Base-by-base conservation (phyloP, 2,888 invertebrate species). In the Tipula vernalis region DNA sequence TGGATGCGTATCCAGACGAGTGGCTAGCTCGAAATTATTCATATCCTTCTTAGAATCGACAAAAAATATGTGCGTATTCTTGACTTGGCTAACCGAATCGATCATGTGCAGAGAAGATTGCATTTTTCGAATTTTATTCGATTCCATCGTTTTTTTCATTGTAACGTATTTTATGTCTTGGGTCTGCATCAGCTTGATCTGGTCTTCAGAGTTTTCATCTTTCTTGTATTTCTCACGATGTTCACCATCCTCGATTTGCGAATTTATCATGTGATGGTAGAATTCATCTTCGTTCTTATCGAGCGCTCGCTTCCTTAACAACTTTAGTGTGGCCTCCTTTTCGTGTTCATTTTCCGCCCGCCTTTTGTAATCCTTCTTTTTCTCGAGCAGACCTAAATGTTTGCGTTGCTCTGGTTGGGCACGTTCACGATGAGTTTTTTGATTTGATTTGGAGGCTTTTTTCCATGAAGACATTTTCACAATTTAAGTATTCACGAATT, bases 211-310 rank as follows among this genome's bases (percentile, higher is more conserved):
- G 88, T 97, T 95, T 89, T 96, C 95, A 83, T 95, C 94, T 44
- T 94, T 93, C 87, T 95, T 95, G 36, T 93, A 92, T 51, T 95
- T 91, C 89, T 96, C 95, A 90, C 95, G 95, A 89, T 95, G 95
- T 87, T 92, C 92, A 89, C 94, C 94, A 89, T 93, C 91, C 87
- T 93, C 91, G 0, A 96, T 91, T 91, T 95, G 95, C 0, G 98
- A 96, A 90, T 97, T 98, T 87, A 98, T 94, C 99, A 99, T 99
- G 90, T 98, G 98, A 92, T 97, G 98, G 91, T 99, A 97, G 92
- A 99, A 99, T 91, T 99, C 99, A 95, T 99, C 99, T 0, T 98
- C 98, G 92, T 99, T 99, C 91, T 95, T 97, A 90, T 98, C 96
- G 36, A 97, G 92, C 0, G 98, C 98, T 87, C 96, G 94, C 90